phyloP scores from a whole-genome alignment of 1,140 invertebrate species.

The Bombus waltoni region DNA sequence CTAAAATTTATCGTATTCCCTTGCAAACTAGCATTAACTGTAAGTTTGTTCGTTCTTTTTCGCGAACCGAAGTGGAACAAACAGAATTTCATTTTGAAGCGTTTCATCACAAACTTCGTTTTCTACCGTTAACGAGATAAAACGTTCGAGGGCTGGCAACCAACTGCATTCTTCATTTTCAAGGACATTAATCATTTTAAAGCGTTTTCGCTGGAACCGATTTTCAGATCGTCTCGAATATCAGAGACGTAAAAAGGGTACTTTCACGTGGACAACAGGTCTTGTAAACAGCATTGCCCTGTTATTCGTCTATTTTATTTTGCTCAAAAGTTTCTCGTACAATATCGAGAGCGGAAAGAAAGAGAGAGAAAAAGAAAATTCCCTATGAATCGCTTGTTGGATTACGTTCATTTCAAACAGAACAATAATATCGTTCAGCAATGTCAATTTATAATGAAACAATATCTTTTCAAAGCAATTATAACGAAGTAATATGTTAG shows the following conservation, averaged over 20 bases:
- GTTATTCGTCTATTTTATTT: constrained; percentile 6
- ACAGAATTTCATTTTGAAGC: constrained; percentile 22
- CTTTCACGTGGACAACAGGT: background rate
- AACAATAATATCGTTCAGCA: background rate
- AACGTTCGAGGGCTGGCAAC: background rate
- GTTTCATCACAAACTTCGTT: constrained; percentile 17
- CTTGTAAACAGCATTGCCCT: background rate
- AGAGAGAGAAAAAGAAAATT: background rate
- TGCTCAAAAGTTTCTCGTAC: background rate
- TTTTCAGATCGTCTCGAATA: background rate
- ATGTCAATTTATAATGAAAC: background rate
- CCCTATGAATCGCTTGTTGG: background rate
- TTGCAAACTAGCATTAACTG: background rate
- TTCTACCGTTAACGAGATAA: constrained; percentile 16
- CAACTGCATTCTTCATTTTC: constrained; percentile 1
- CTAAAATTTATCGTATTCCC: background rate
- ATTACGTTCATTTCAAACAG: background rate
- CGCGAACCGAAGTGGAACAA: constrained; percentile 1
- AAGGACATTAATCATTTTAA: constrained; percentile 13
- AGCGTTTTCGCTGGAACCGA: background rate
- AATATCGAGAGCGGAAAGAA: background rate
- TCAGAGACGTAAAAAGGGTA: background rate
- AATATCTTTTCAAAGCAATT: background rate
- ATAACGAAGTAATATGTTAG: background rate
- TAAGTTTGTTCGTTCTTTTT: constrained; percentile 1